Evolutionary conservation across 1,140 invertebrate species (phyloP), one percentile per base, ranked within the genome.

Genomic region (Drosophila ironensis): DNA sequence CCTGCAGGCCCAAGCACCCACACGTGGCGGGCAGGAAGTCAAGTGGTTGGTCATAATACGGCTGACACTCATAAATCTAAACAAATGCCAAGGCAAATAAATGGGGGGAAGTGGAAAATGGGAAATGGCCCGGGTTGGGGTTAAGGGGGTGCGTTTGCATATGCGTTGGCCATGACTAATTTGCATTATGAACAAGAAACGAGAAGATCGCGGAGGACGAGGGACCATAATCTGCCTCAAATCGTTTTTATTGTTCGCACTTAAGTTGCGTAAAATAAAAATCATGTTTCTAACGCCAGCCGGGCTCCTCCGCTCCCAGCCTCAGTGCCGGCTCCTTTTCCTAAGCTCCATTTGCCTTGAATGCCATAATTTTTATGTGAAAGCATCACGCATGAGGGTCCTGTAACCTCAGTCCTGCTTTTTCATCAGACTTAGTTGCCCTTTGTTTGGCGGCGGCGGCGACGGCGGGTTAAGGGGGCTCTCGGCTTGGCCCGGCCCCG

Each of bases 241-340:
- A 88, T 88, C 80, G 80, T 80, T 78, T 88, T 88, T 88, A 88
- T 88, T 88, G 84, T 88, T 88, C 84, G 84, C 84, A 88, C 84
- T 88, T 88, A 88, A 88, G 75, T 86, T 88, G 86, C 86, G 86
- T 88, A 88, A 88, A 88, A 87, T 87, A 87, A 87, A 88, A 88
- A 88, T 86, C 86, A 88, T 88, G 86, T 88, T 81, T 84, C 78
- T 80, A 84, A 82, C 75, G 81, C 75, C 80, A 60, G 59, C 73
- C 52, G 53, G 37, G 20, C 38, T 9, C 6, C 25, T 27, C 8
- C 25, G 40, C 41, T 50, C 52, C 37, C 25, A 27, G 25, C 47
- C 24, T 9, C 22, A 46, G 50, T 37, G 51, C 54, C 38, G 56
- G 45, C 33, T 46, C 45, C 33, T 40, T 22, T 33, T 60, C 46